Base-by-base conservation (phyloP, 1,140 invertebrate species). In the Sitophilus oryzae region DNA sequence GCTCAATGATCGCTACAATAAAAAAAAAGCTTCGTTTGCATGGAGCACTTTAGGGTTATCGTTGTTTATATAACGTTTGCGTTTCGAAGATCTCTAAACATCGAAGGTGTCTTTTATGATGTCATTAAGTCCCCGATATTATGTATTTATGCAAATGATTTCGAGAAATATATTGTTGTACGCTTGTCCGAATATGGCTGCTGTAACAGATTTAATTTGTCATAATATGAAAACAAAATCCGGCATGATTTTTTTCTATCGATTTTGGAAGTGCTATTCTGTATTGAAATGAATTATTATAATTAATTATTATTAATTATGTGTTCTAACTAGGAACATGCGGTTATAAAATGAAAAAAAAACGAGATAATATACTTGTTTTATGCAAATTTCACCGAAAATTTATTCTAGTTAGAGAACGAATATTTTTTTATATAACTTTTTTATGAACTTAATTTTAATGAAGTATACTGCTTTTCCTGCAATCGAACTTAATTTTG, bases 21-120 rank as follows among this genome's bases (percentile, higher is more conserved):
- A n/a, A n/a, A n/a, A n/a, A n/a, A n/a, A n/a, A n/a, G n/a, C n/a
- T n/a, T n/a, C 16, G 6, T 40, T 40, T 6, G 8, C 6, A 40
- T 6, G 16, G 16, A 40, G 6, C 5, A 9, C 15, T 6, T 9
- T 11, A 6, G 10, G 42, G 16, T 44, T 44, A 10, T 9, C 20
- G 9, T 44, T 18, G 14, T 18, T 44, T 41, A 10, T 1, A 20
- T 30, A 30, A 30, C 25, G 25, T 30, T 6, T 30, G 6, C 20
- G 14, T 44, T 44, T 11, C 40, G 2, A 42, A 6, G 4, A 42
- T 42, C 16, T 42, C 40, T 42, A 42, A 18, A 2, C 11, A 20
- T 10, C 10, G 40, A 42, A 42, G 40, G 40, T 42, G 40, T 42
- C 19, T 15, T 3, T 19, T 20, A 15, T 42, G 40, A 42, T 42